phyloP scores from a whole-genome alignment of 2,113 vertebrate genomes.

The Sminthopsis crassicaudata region DNA sequence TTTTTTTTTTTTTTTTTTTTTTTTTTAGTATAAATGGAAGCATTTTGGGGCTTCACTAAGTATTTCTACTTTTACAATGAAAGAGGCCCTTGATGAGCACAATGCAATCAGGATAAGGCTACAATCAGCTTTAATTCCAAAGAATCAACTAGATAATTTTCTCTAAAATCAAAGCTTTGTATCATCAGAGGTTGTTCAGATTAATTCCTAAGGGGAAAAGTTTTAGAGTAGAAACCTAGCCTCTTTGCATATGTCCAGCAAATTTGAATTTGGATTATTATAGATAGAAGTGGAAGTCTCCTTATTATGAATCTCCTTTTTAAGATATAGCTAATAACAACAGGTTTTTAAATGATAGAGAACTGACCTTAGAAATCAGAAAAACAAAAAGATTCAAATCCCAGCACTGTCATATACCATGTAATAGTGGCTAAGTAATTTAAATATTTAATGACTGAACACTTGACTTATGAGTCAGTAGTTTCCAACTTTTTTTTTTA shows the following conservation, averaged over 20 bases:
- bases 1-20: no score
- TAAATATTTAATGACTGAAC: neutral
- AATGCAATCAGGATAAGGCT: neutral
- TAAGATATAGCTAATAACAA: neutral
- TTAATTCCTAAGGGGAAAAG: neutral
- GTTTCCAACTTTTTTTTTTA: neutral
- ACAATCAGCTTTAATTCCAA: neutral
- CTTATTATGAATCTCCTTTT: neutral
- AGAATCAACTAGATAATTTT: neutral
- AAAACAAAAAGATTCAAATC: neutral
- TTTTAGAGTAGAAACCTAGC: neutral
- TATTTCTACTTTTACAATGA: neutral
- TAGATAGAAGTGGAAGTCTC: neutral
- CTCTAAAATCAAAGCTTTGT: neutral
- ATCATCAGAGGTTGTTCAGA: neutral
- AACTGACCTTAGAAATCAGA: neutral
- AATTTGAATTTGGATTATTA: neutral
- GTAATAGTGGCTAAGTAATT: neutral
- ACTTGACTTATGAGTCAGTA: neutral
- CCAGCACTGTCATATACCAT: neutral
- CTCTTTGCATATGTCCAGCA: neutral
- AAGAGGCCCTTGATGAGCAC: neutral
- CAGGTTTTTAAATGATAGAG: neutral
- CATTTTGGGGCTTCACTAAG: fast-evolving
- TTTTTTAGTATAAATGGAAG: neutral